phyloP scores from a whole-genome alignment of 2,888 invertebrate species.

The Gerris lacustris region DNA sequence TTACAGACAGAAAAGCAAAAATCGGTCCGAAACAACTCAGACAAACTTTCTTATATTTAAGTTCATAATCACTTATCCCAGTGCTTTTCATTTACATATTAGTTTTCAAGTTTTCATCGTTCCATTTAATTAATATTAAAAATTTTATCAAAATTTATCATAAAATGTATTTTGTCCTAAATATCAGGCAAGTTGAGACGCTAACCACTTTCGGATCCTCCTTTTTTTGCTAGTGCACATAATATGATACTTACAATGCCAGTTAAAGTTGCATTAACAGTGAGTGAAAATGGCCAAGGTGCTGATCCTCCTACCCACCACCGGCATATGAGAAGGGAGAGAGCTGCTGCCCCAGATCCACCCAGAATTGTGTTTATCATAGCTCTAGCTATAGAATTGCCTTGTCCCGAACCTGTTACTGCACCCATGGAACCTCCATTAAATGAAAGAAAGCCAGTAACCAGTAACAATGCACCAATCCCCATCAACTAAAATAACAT shows the following conservation, averaged over 20 bases:
- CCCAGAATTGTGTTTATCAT: constrained; percentile 42
- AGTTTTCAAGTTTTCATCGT: no score
- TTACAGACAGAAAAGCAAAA: no score
- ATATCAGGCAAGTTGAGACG: not conserved
- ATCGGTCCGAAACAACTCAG: no score
- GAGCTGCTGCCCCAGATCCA: constrained; percentile 39
- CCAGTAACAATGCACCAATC: constrained; percentile 42
- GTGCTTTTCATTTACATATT: no score
- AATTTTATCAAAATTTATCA: not conserved
- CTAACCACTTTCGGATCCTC: no score
- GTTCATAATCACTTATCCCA: no score
- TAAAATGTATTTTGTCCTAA: not conserved
- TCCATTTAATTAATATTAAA: not conserved
- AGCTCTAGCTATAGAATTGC: constrained; percentile 36
- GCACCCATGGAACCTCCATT: constrained; percentile 41
- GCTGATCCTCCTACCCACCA: constrained; percentile 25
- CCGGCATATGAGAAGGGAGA: constrained; percentile 35
- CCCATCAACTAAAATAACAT: constrained; percentile 38
- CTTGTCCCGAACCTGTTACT: constrained; percentile 38
- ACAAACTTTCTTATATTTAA: no score
- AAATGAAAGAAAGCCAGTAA: constrained; percentile 45
- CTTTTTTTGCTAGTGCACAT: not conserved
- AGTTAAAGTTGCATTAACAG: constrained; percentile 41
- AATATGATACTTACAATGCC: constrained; percentile 36
- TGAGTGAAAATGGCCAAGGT: constrained; percentile 38